These are phyloP conservation scores for Poeciliopsis turrubarensis DNA, from an alignment of 2,113 vertebrate species.

Conservation along the genomic window DNA sequence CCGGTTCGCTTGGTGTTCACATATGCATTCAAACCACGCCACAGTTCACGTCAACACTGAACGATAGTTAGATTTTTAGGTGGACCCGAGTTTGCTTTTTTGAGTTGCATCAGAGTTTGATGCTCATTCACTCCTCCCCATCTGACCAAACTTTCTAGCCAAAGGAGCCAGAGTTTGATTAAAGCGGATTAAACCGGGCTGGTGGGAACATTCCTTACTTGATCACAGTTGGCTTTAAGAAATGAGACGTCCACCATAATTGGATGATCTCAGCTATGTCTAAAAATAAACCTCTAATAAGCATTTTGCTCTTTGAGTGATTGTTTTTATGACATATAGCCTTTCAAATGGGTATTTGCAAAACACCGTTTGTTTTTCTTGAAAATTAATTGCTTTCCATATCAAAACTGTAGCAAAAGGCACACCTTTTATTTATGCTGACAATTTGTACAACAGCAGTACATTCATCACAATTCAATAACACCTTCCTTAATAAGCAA, in stretches of 20 bases:
- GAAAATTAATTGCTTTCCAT: background rate
- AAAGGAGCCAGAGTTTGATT: no score
- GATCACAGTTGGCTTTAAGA: background rate
- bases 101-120: no score
- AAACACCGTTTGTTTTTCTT: background rate
- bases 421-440: background rate
- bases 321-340: background rate
- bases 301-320: background rate
- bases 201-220: background rate
- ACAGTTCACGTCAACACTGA: no score
- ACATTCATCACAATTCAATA: conserved; percentile 1
- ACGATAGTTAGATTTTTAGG: no score
- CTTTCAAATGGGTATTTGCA: background rate
- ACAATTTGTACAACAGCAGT: background rate
- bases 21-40: no score
- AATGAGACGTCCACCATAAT: background rate
- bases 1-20: no score
- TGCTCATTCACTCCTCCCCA: no score
- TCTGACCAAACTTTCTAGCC: no score
- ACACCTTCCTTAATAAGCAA: conserved; percentile 16
- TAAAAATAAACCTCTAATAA: background rate
- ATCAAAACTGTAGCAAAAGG: background rate
- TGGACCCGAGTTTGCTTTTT: no score
- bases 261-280: background rate
- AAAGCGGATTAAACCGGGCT: no score